These are phyloP conservation scores for Carcina quercana DNA, from an alignment of 2,888 invertebrate genomes.

Conservation along the genomic window DNA sequence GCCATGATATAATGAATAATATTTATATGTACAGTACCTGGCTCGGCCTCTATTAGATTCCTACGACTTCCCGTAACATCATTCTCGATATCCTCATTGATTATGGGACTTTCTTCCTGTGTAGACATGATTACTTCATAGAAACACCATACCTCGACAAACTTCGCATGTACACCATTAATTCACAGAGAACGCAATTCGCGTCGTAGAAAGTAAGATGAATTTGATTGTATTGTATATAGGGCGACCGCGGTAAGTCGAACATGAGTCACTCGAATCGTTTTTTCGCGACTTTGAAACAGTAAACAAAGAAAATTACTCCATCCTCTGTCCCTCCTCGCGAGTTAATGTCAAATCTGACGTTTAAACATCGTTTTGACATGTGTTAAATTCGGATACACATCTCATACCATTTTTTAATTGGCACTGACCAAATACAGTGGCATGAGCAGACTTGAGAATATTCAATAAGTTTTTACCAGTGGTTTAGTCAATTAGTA, in stretches of 20 bases:
- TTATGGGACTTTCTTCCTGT: conserved; percentile 58
- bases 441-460: no score
- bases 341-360: no score
- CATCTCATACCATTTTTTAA: no score
- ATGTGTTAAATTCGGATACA: no score
- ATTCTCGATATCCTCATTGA: conserved; percentile 59
- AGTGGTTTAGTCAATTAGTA: no score
- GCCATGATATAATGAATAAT: no score
- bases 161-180: conserved; percentile 3
- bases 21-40: conserved; percentile 43
- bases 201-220: neutral
- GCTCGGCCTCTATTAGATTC: conserved; percentile 46
- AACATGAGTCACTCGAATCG: conserved; percentile 9
- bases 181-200: neutral
- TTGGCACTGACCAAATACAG: no score
- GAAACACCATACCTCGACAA: conserved; percentile 13
- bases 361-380: no score
- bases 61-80: conserved; percentile 53
- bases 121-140: conserved; percentile 43
- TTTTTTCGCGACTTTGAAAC: conserved; percentile 1
- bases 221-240: conserved; percentile 1
- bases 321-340: conserved; percentile 7
- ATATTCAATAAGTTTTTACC: no score
- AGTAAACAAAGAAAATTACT: conserved; percentile 10
- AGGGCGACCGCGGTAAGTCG: neutral